These are phyloP conservation scores for Steinernema carpocapsae DNA, from an alignment of 2,888 invertebrate genomes.

Conservation along the genomic window DNA sequence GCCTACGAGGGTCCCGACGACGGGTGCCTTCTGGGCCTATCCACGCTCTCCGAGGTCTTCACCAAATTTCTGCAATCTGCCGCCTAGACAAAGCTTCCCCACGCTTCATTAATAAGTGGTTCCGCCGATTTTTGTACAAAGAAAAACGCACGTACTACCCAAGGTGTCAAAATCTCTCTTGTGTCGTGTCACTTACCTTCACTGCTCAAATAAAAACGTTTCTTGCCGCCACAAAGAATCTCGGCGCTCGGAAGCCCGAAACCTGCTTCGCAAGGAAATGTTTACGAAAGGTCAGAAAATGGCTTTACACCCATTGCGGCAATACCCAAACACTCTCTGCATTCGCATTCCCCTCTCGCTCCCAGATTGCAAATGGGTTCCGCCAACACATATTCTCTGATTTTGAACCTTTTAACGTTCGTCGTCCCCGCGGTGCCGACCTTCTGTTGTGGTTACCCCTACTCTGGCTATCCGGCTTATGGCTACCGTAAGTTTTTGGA, in stretches of 20 bases:
- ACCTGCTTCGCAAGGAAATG: conserved; percentile 30
- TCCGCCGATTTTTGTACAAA: too few relatives aligned
- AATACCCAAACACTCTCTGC: conserved; percentile 11
- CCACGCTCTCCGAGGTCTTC: conserved; percentile 18
- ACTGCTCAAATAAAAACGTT: conserved; percentile 30
- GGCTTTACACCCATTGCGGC: conserved; percentile 27
- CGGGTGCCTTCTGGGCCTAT: conserved; percentile 53
- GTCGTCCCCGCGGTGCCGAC: not conserved
- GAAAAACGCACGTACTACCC: too few relatives aligned
- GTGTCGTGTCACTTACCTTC: conserved; percentile 15
- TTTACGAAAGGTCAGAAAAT: conserved; percentile 33
- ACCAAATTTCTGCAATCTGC: not conserved
- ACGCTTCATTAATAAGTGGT: not conserved
- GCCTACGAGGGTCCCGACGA: conserved; percentile 53
- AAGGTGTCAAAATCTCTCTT: conserved; percentile 3
- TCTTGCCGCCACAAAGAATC: conserved; percentile 17
- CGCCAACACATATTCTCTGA: conserved; percentile 20
- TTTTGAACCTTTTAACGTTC: conserved; percentile 4
- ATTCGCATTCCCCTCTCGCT: not conserved
- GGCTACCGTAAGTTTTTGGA: not conserved
- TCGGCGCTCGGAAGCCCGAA: conserved; percentile 14
- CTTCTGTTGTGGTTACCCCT: conserved; percentile 23
- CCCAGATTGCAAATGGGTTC: conserved; percentile 28
- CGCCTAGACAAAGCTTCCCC: not conserved
- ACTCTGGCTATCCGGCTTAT: conserved; percentile 4